Base-by-base conservation (phyloP, 2,888 invertebrate genomes). In the Bellardia pandia region DNA sequence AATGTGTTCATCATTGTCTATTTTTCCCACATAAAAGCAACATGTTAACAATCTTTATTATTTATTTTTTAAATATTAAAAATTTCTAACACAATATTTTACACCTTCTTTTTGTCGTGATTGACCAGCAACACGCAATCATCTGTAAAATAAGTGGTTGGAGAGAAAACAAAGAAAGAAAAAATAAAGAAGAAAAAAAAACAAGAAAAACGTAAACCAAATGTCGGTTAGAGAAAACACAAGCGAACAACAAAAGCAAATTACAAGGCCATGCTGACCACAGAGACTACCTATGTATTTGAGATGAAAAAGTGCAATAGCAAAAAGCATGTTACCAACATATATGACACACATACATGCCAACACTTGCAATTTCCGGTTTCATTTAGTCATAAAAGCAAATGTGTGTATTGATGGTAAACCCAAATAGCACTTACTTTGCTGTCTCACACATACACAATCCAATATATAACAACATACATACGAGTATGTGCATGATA, bases 331-430 rank as follows among this genome's bases (percentile, higher is more conserved):
- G 7, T 51, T 51, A 30, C 11, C 14, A 48, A 30, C 69, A 45
- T 23, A 69, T 72, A 23, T 56, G 42, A 33, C 45, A 74, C 16
- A 69, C 53, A 72, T 64, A 1, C 33, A 14, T 14, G 14, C 6
- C 37, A 48, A 33, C 66, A 58, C 74, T n/a, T 68, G 40, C 58
- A 66, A 81, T 75, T 75, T 81, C 75, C 75, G 66, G 33, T 75
- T 66, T 77, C 33, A 33, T 45, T 83, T 64, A 64, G 66, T 51
- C 60, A 76, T 71, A 85, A 80, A 76, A 85, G 85, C 64, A 80
- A 72, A 66, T 76, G 56, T 77, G 56, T 86, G 77, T 81, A 66
- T 42, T 77, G 16, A 56, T 66, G 80, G 85, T 80, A 60, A 71
- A 72, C 77, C 76, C 11, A 66, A 80, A 86, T 83, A 62, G 56